Conservation (phyloP, 1,140 invertebrate species). For the Micrasema minimum region DNA sequence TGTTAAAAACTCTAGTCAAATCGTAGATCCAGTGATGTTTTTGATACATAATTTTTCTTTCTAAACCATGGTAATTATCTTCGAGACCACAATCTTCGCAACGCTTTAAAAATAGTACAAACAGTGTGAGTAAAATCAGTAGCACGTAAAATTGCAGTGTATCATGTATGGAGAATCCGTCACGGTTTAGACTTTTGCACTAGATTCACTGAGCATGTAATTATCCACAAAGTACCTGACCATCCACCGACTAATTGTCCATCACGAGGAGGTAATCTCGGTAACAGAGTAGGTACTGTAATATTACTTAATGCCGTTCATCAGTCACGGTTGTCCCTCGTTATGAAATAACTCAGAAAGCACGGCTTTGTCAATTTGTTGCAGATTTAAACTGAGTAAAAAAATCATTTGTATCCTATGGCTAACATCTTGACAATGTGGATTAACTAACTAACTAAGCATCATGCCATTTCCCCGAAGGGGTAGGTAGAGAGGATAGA, state of each 20-base stretch:
- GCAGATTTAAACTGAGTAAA: no score
- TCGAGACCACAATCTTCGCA: background rate
- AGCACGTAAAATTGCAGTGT: background rate
- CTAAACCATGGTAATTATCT: background rate
- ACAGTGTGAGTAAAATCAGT: constrained; percentile 12
- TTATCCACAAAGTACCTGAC: constrained; percentile 24
- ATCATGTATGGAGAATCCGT: constrained; percentile 15
- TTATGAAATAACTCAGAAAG: constrained; percentile 1
- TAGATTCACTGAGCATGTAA: constrained; percentile 7
- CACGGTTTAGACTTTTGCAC: constrained; percentile 6
- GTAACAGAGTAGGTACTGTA: background rate
- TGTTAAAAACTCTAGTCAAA: no score
- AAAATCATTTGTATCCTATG: no score
- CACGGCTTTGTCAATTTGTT: background rate
- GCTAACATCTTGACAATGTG: no score
- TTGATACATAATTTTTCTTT: constrained; percentile 4
- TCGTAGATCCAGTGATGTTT: no score
- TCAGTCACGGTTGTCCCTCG: background rate
- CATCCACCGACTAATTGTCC: constrained; percentile 30
- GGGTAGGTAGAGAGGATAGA: no score
- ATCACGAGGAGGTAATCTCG: constrained; percentile 1
- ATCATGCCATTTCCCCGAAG: no score
- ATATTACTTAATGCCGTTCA: constrained; percentile 1
- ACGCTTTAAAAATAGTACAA: background rate
- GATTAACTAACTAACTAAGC: no score